Percentiles rank a stretch among this genome's conserved stretches.
These are phyloP conservation scores for Fopius arisanus DNA, from an alignment of 1,140 invertebrate genomes.

Conservation along the genomic window DNA sequence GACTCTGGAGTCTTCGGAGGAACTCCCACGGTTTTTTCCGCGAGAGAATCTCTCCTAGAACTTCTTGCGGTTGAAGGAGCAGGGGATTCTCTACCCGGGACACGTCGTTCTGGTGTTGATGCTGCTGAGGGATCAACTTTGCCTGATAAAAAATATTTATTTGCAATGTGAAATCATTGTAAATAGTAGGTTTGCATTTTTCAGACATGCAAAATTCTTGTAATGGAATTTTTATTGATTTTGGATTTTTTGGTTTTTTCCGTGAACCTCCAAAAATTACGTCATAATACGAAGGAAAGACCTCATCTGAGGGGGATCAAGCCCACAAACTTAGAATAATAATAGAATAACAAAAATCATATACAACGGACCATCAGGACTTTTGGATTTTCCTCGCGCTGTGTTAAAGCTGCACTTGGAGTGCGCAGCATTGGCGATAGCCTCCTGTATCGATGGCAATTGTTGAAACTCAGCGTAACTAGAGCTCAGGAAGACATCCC, in stretches of 20 bases:
- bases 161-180: no score
- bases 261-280: no score
- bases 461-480: conserved; percentile 73
- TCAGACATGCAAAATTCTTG: no score
- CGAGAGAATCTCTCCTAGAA: conserved; percentile 69
- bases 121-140: conserved; percentile 62
- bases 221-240: no score
- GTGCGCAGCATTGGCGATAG: conserved; percentile 59
- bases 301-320: no score
- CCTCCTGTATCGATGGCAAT: conserved; percentile 68
- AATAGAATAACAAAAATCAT: not conserved
- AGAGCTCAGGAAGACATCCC: conserved; percentile 74
- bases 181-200: no score
- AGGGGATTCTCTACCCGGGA: conserved; percentile 66
- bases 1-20: conserved; percentile 57
- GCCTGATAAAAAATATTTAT: conserved; percentile 27
- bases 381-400: conserved; percentile 60
- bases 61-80: conserved; percentile 69
- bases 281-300: no score
- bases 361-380: conserved; percentile 58
- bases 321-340: no score
- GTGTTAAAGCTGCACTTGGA: conserved; percentile 56
- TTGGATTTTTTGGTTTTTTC: no score
- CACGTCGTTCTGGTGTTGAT: conserved; percentile 67
- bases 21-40: conserved; percentile 63